Evolutionary conservation across 2,113 vertebrate species (phyloP), one percentile per base, ranked within the genome.

Genomic region (Triplophysa rosa): DNA sequence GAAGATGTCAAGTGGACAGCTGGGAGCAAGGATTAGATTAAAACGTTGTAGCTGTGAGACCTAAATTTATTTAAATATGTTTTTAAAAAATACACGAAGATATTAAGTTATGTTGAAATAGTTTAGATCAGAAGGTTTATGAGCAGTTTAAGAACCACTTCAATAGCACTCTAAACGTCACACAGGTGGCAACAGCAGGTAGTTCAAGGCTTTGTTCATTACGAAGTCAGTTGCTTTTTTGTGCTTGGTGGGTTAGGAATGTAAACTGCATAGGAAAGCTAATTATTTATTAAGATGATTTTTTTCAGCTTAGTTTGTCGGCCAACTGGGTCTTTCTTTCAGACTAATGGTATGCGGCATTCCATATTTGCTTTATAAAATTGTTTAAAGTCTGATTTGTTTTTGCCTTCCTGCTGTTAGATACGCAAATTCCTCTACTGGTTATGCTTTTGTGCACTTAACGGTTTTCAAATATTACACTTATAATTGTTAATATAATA

Each of bases 1-100:
- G 17, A 72, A 42, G 70, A 72, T 19, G 29, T 72, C 54, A 72
- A 59, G 33, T 72, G 56, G 56, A 21, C 12, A 65, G 8, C 67
- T 12, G 23, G 9, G 12, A 70, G 40, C 61, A 56, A 52, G 33
- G 40, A 14, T 71, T 71, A 42, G 64, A 12, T 59, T 17, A 42
- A 29, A 56, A 37, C 8, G 14, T 8, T n/a, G 17, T 45, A 45
- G 11, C 13, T 52, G 54, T 58, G 1, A 16, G 6, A 13, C 14
- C 16, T 16, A 9, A 21, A 8, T 16, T n/a, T 19, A 58, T 58
- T 6, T n/a, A n/a, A 21, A n/a, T 56, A n/a, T 56, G 14, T 21
- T n/a, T 33, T 19, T 58, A 9, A 21, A 58, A 9, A 16, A n/a
- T n/a, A 21, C 6, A 58, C 19, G 21, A 58, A n/a, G 6, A 52